Percentiles rank a stretch among this genome's conserved stretches.
phyloP scores from a whole-genome alignment of 2,113 vertebrate genomes.

The Psettodes erumei region DNA sequence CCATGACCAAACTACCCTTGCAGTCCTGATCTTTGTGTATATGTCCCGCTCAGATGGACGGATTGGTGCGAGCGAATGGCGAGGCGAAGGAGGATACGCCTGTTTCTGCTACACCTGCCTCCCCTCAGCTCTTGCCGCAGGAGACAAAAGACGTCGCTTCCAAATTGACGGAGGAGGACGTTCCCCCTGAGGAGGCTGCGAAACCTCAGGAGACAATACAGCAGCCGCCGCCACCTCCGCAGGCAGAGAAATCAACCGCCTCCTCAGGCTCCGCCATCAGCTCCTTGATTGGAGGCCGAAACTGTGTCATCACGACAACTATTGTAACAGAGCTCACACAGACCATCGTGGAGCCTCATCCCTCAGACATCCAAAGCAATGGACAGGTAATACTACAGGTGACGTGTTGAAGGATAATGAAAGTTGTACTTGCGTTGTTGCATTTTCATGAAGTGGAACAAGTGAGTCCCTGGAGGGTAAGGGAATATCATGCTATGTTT shows the following conservation, averaged over 20 bases:
- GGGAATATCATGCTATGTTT: not conserved
- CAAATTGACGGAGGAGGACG: conserved; percentile 19
- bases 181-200: conserved; percentile 15
- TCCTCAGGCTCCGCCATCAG: conserved; percentile 70
- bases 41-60: conserved; percentile 85
- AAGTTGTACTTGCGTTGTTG: not conserved
- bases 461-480: not conserved
- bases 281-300: conserved; percentile 73
- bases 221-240: not conserved
- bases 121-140: conserved; percentile 24
- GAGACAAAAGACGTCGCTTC: conserved; percentile 31
- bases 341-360: conserved; percentile 64
- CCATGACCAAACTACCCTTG: not conserved
- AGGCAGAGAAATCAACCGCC: conserved; percentile 21
- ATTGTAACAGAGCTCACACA: conserved; percentile 82
- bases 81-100: conserved; percentile 66
- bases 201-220: conserved; percentile 33
- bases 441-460: conserved; percentile 48
- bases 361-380: conserved; percentile 43
- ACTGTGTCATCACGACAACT: conserved; percentile 80
- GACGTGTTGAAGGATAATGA: not conserved
- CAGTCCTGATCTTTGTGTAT: not conserved
- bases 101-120: conserved; percentile 27
- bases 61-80: conserved; percentile 89
- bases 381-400: conserved; percentile 63